Evolutionary conservation across 2,113 vertebrate genomes (phyloP).

Genomic region (Potamarius usumacintae): DNA sequence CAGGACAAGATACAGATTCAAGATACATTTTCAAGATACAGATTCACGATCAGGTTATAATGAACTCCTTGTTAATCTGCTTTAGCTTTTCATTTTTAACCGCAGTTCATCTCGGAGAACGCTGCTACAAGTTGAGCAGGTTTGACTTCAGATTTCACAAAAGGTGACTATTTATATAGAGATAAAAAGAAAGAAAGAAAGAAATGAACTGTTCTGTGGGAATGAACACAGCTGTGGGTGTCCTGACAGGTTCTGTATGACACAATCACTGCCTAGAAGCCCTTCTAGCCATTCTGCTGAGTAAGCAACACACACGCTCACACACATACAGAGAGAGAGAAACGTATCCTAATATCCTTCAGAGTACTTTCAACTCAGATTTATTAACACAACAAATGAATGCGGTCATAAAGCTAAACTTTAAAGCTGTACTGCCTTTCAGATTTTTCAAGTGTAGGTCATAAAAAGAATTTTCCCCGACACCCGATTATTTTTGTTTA

Average conservation of each 20-base stretch:
- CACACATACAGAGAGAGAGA: neutral
- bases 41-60: neutral
- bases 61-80: neutral
- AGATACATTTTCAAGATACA: too few species aligned
- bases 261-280: conserved; percentile 49
- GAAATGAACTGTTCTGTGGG: neutral
- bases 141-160: neutral
- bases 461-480: too few species aligned
- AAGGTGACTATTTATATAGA: neutral
- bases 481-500: too few species aligned
- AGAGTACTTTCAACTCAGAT: neutral
- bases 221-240: conserved; percentile 25
- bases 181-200: neutral
- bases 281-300: conserved; percentile 56
- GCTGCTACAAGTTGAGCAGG: neutral
- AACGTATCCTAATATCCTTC: neutral
- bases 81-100: neutral
- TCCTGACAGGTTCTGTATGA: conserved; percentile 25
- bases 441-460: too few species aligned
- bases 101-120: neutral
- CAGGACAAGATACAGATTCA: conserved; percentile 5
- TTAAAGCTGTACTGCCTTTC: too few species aligned
- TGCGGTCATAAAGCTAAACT: neutral
- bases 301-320: conserved; percentile 41
- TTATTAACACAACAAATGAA: neutral